Evolutionary conservation across 2,888 invertebrate species (phyloP), one percentile per base, ranked within the genome.

Genomic region (Malacosoma neustria): DNA sequence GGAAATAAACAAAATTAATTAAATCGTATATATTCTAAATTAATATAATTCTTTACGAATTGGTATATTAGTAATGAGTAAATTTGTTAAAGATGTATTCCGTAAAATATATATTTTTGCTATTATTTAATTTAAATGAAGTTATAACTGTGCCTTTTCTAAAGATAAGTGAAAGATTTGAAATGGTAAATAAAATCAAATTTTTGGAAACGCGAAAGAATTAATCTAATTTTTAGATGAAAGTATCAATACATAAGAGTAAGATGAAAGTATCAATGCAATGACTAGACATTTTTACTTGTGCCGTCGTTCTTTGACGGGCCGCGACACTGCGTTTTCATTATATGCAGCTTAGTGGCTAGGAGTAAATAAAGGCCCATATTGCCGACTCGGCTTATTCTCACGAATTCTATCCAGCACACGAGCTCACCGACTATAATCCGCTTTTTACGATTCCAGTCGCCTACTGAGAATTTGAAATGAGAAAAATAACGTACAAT

Each of bases 311-410:
- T 63, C 72, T 75, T 74, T 80, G 76, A 73, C 77, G 66, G 72
- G 62, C 67, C 65, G 72, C 76, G 80, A 75, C 81, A 77, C 73
- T 84, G 82, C 82, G 82, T 84, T 84, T 82, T 85, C 84, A 85
- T 85, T 85, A 85, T 84, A 82, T 84, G 84, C 84, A 84, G 85
- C 85, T 85, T 84, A 85, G 80, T 61, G 69, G 72, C 66, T 66
- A 61, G 55, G 66, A 69, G 80, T 79, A 85, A 85, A 84, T 82
- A 85, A 81, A 79, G 68, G 56, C 64, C 75, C 76, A 77, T 84
- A 82, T 85, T 84, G 77, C 82, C 72, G 66, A 69, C 67, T 68
- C 69, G 67, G 70, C 62, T 74, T 73, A 75, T 74, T 74, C 70
- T 68, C 73, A 69, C 76, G 69, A 73, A 77, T 82, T 76, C 76